These are phyloP conservation scores for Tetragnatha versicolor DNA, from an alignment of 1,140 invertebrate species.

Conservation along the genomic window DNA sequence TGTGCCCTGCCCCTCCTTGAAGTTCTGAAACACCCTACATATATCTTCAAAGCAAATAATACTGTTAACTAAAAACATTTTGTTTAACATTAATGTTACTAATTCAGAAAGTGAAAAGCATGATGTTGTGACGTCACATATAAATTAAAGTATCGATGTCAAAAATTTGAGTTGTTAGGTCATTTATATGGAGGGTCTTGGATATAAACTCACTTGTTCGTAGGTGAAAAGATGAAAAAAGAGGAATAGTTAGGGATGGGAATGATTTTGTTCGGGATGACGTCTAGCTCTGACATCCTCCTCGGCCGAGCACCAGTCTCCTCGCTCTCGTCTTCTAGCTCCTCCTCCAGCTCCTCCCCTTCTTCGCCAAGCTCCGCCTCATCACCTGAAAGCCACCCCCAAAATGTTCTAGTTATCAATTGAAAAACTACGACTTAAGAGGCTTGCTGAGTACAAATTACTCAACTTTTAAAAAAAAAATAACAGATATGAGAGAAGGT, in stretches of 20 bases:
- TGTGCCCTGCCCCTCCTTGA: too few relatives aligned
- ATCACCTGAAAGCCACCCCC: not conserved
- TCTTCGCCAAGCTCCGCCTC: constrained; percentile 21
- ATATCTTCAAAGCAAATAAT: too few relatives aligned
- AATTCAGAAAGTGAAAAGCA: not conserved
- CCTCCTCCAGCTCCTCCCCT: constrained; percentile 65
- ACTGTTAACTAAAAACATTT: too few relatives aligned
- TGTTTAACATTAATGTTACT: not conserved
- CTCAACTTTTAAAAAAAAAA: too few relatives aligned
- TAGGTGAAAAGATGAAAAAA: constrained; percentile 95
- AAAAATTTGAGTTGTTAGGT: too few relatives aligned
- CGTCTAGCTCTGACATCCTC: constrained; percentile 88
- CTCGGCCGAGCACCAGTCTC: constrained; percentile 76
- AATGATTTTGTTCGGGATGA: constrained; percentile 79
- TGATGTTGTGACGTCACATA: not conserved
- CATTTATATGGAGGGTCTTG: too few relatives aligned
- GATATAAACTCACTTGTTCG: constrained; percentile 80
- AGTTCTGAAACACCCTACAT: too few relatives aligned
- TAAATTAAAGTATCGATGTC: too few relatives aligned
- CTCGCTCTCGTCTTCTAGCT: constrained; percentile 65
- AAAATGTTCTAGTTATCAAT: not conserved
- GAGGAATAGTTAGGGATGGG: constrained; percentile 94
- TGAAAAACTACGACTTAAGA: too few relatives aligned
- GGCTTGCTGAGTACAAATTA: too few relatives aligned
- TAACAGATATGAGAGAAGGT: too few relatives aligned